phyloP scores from a whole-genome alignment of 2,888 invertebrate genomes.

The Meliscaeva auricollis region DNA sequence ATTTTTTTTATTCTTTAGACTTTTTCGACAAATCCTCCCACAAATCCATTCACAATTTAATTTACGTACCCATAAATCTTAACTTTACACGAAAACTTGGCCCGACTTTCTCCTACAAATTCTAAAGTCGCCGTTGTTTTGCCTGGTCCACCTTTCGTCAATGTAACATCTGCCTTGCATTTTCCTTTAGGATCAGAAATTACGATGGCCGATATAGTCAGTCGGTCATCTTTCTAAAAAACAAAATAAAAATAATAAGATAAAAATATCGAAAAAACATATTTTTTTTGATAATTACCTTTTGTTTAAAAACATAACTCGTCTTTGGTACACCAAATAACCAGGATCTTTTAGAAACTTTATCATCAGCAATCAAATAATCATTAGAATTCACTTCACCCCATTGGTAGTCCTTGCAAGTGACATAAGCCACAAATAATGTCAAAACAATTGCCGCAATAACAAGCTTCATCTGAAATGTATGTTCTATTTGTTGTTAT shows the following conservation, averaged over 20 bases:
- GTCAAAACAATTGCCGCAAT: constrained; percentile 33
- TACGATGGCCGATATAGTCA: not conserved
- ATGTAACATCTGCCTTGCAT: constrained; percentile 15
- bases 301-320: constrained; percentile 79
- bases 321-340: constrained; percentile 77
- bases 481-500: not conserved
- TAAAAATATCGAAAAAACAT: not conserved
- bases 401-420: constrained; percentile 80
- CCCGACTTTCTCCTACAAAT: constrained; percentile 50
- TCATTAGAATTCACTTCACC: constrained; percentile 78
- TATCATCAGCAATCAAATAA: constrained; percentile 79
- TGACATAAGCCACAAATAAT: constrained; percentile 70
- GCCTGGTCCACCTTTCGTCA: constrained; percentile 16
- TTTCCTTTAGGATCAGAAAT: constrained; percentile 3
- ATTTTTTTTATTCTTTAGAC: too few relatives aligned
- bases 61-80: constrained; percentile 11
- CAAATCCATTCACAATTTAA: too few relatives aligned
- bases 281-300: constrained; percentile 68
- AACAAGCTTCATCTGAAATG: constrained; percentile 53
- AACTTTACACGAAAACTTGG: constrained; percentile 1
- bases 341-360: constrained; percentile 78
- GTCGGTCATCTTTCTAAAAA: constrained; percentile 23
- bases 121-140: constrained; percentile 7
- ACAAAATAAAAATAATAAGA: too few relatives aligned
- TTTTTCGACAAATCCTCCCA: too few relatives aligned